Percentiles rank a stretch among this genome's conserved stretches.
Evolutionary conservation across 2,888 invertebrate genomes (phyloP).

Genomic region (Melinaea marsaeus): DNA sequence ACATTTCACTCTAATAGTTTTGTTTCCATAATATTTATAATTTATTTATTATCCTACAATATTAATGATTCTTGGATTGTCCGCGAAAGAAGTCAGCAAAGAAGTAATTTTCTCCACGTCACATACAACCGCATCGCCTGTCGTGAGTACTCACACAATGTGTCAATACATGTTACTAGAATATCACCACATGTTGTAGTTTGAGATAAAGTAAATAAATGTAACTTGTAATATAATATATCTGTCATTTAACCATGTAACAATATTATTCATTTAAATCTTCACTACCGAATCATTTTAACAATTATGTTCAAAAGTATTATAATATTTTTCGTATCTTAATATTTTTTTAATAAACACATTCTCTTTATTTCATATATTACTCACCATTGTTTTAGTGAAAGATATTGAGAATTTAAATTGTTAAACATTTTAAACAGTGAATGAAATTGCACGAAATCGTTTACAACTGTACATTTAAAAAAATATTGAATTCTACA

Average conservation of each 20-base stretch:
- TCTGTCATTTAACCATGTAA: too few relatives aligned
- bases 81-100: conserved; percentile 4
- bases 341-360: background rate
- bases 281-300: too few relatives aligned
- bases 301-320: too few relatives aligned
- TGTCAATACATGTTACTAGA: conserved; percentile 9
- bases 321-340: too few relatives aligned
- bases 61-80: background rate
- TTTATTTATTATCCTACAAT: background rate
- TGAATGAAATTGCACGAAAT: background rate
- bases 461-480: background rate
- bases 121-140: conserved; percentile 36
- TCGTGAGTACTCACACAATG: conserved; percentile 29
- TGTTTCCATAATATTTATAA: background rate
- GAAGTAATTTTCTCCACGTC: conserved; percentile 41
- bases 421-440: conserved; percentile 1
- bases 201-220: too few relatives aligned
- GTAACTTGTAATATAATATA: too few relatives aligned
- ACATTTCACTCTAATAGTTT: background rate
- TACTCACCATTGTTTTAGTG: background rate
- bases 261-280: too few relatives aligned
- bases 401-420: background rate
- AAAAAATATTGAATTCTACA: background rate
- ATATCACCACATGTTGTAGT: background rate
- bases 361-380: background rate